Evolutionary conservation across 2,888 invertebrate species (phyloP).

Genomic region (Theristus sp.): DNA sequence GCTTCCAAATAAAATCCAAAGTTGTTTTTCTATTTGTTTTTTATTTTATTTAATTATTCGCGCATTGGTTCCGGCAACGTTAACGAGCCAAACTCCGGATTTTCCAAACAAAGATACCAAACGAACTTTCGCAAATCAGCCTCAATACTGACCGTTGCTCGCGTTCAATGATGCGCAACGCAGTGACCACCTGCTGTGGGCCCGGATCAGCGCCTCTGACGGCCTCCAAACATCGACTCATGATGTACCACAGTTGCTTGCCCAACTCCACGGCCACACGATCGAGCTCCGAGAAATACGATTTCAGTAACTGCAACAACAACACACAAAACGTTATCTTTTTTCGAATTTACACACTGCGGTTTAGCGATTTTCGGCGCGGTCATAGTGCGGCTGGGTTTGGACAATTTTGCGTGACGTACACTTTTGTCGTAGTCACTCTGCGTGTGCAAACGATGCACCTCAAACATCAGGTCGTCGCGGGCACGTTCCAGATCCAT

Average conservation of each 20-base stretch:
- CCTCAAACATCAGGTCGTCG: slow-evolving; percentile 79
- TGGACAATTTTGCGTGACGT: no score
- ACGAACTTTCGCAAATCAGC: no score
- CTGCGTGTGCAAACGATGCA: slow-evolving; percentile 78
- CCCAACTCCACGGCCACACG: slow-evolving; percentile 53
- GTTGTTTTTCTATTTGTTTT: no score
- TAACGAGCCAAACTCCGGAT: no score
- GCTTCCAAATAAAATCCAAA: no score
- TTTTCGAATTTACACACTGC: no score
- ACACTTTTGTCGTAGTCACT: slow-evolving; percentile 17
- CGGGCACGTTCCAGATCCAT: slow-evolving; percentile 87
- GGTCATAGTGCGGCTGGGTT: no score
- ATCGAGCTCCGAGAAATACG: slow-evolving; percentile 88
- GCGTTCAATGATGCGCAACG: slow-evolving; percentile 78
- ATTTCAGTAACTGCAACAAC: slow-evolving; percentile 51
- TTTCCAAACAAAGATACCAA: no score
- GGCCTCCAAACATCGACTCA: slow-evolving; percentile 74
- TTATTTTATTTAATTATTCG: no score
- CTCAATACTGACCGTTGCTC: slow-evolving; percentile 56
- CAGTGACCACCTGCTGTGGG: slow-evolving; percentile 56
- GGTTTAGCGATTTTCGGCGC: no score
- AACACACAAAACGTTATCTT: background rate
- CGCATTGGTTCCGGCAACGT: no score
- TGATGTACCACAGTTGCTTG: slow-evolving; percentile 50
- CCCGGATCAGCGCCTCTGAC: slow-evolving; percentile 63